These are phyloP conservation scores for Dascyllus trimaculatus DNA, from an alignment of 2,113 vertebrate species.

Conservation along the genomic window DNA sequence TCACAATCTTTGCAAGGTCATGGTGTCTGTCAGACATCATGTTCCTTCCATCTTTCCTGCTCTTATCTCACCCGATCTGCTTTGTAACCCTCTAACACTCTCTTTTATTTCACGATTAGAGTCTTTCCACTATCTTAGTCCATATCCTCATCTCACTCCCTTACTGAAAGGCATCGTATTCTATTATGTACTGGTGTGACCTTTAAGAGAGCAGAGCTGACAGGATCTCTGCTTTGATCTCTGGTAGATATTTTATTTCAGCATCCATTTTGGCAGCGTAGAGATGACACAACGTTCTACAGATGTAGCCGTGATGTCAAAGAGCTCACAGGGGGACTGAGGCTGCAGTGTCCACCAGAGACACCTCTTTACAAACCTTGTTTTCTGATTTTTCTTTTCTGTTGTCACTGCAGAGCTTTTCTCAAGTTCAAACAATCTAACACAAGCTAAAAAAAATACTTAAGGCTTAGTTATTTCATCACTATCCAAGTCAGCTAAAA, in stretches of 20 bases:
- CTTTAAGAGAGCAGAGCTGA: slow-evolving; percentile 55
- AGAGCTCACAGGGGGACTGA: slow-evolving; percentile 21
- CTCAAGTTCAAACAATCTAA: slow-evolving; percentile 29
- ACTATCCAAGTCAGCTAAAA: slow-evolving; percentile 20
- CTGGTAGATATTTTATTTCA: slow-evolving; percentile 50
- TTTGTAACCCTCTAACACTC: slow-evolving; percentile 34
- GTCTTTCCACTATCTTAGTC: slow-evolving; percentile 15
- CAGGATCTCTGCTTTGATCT: slow-evolving; percentile 61
- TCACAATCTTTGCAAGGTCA: slow-evolving; percentile 21
- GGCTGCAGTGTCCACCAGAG: slow-evolving; percentile 19
- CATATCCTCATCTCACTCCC: slow-evolving; percentile 23
- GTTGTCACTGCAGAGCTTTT: slow-evolving; percentile 15
- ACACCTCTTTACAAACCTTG: slow-evolving; percentile 14
- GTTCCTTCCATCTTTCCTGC: slow-evolving; percentile 2
- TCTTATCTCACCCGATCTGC: slow-evolving; percentile 29
- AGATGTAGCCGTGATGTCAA: slow-evolving; percentile 38
- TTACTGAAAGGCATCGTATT: slow-evolving; percentile 24
- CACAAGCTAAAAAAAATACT: background rate
- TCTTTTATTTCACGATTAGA: slow-evolving; percentile 38
- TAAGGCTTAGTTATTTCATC: slow-evolving; percentile 3
- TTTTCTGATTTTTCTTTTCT: background rate
- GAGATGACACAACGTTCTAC: slow-evolving; percentile 43
- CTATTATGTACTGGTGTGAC: slow-evolving; percentile 58
- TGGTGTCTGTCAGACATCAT: slow-evolving; percentile 36
- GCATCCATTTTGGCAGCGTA: slow-evolving; percentile 26